These are phyloP conservation scores for Marcusenius ussheri DNA, from an alignment of 2,113 vertebrate genomes.

Conservation along the genomic window DNA sequence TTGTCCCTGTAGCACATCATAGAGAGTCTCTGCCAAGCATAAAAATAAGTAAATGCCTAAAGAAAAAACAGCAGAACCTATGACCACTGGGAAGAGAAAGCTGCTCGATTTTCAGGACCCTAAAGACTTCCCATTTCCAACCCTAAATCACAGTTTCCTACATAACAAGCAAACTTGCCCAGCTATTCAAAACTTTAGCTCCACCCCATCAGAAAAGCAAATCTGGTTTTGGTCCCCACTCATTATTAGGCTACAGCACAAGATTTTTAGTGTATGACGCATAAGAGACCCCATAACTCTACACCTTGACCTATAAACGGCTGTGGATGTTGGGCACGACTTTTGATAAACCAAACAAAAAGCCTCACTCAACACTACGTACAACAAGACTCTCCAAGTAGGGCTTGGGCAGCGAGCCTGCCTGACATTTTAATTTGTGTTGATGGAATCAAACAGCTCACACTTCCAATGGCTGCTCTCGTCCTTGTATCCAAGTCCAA, in stretches of 20 bases:
- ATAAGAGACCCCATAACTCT: not conserved
- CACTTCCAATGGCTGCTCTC: not conserved
- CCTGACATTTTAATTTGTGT: conserved; percentile 1
- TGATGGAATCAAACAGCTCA: conserved; percentile 7
- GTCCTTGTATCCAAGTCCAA: conserved; percentile 11
- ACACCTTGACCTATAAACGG: not conserved
- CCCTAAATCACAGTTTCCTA: not conserved
- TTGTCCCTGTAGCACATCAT: not conserved
- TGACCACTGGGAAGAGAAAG: not conserved
- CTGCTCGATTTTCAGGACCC: not conserved
- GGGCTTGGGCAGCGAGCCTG: not conserved
- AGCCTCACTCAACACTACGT: not conserved
- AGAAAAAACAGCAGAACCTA: not conserved
- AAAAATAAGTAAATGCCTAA: not conserved
- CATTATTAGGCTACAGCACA: not conserved
- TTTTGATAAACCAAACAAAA: not conserved
- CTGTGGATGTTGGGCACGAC: not conserved
- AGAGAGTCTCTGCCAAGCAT: not conserved
- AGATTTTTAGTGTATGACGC: not conserved
- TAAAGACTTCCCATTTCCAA: not conserved
- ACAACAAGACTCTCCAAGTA: not conserved
- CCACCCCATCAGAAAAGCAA: not conserved
- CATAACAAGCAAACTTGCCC: not conserved
- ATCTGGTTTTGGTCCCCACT: not conserved
- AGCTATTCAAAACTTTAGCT: not conserved